These are phyloP conservation scores for Serrognathus titanus DNA, from an alignment of 2,888 invertebrate genomes.

Conservation along the genomic window DNA sequence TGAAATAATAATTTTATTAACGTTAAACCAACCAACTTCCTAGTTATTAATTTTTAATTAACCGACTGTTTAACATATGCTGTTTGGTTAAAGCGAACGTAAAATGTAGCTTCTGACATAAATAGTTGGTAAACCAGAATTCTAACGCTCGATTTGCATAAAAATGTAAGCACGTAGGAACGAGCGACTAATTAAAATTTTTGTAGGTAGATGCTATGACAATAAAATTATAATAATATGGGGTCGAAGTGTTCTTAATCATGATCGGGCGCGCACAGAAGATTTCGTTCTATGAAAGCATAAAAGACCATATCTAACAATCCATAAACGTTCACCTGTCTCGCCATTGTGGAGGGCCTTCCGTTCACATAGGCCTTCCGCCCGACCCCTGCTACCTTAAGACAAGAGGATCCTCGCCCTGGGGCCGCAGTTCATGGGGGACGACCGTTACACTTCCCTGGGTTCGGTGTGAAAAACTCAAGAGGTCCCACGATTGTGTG, in stretches of 20 bases:
- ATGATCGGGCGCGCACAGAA: neutral
- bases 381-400: neutral
- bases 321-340: conserved; percentile 9
- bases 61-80: no score
- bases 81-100: no score
- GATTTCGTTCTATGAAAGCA: conserved; percentile 4
- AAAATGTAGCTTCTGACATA: no score
- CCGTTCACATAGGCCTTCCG: conserved; percentile 4
- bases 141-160: no score
- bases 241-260: neutral
- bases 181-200: no score
- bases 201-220: no score
- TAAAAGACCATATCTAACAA: conserved; percentile 9
- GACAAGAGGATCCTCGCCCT: neutral
- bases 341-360: conserved; percentile 3
- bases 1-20: no score
- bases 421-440: conserved; percentile 5
- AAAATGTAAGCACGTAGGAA: no score
- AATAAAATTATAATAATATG: neutral
- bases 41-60: no score
- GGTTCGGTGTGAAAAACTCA: conserved; percentile 5
- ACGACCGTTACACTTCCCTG: conserved; percentile 7
- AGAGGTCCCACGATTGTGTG: conserved; percentile 7
- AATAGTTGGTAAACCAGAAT: no score
- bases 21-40: no score